phyloP scores from a whole-genome alignment of 2,888 invertebrate species.

The Harmothoe impar region DNA sequence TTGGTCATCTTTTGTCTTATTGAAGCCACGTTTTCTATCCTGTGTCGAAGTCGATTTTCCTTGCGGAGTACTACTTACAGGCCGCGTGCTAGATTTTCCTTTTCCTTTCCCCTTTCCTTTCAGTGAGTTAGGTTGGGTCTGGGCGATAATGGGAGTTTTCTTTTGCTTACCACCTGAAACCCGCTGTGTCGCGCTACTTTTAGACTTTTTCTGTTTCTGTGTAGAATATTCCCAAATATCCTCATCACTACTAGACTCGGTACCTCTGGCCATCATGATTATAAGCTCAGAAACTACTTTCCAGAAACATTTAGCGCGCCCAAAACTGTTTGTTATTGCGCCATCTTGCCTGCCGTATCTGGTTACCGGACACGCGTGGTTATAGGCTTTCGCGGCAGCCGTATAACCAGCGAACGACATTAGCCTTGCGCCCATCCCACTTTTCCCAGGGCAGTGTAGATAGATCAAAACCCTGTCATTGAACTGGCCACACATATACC shows the following conservation, averaged over 20 bases:
- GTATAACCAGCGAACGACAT: no score
- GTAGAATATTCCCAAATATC: constrained; percentile 28
- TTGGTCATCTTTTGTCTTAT: no score
- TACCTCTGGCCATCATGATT: background rate
- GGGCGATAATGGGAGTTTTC: constrained; percentile 20
- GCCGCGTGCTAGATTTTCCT: background rate
- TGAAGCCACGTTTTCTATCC: no score
- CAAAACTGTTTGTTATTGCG: background rate
- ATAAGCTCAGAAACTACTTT: no score
- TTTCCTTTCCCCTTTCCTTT: constrained; percentile 10
- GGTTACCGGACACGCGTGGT: no score
- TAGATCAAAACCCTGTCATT: no score
- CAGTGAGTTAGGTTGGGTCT: background rate
- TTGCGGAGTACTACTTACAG: background rate
- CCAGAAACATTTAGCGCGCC: no score
- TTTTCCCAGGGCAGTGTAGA: no score
- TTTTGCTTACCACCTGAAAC: no score
- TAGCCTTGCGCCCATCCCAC: no score
- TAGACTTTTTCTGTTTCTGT: background rate
- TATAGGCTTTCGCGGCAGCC: no score
- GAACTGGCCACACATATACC: no score
- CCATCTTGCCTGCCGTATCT: background rate
- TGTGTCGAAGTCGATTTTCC: background rate
- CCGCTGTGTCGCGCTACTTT: background rate
- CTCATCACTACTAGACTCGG: background rate